A percentile compares a stretch with the other conserved stretches of the same genome.
phyloP scores from a whole-genome alignment of 1,140 invertebrate genomes.

The Ostrea edulis region DNA sequence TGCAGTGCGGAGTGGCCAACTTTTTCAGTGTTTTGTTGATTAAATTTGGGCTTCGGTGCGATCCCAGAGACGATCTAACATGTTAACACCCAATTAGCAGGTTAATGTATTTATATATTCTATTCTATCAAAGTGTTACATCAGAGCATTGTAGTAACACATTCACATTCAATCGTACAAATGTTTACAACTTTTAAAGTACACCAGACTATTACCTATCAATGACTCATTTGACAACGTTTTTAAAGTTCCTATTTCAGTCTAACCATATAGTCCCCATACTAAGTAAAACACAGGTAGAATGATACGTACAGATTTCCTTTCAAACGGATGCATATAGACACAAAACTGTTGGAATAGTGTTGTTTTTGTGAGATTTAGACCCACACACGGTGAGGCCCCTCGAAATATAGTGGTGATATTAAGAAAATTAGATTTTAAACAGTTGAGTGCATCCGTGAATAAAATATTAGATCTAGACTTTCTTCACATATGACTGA shows the following conservation, averaged over 20 bases:
- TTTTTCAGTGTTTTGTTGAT: neutral
- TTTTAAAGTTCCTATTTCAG: neutral
- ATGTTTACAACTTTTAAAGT: conserved; percentile 34
- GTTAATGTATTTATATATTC: conserved; percentile 38
- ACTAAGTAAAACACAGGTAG: no score
- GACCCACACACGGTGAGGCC: no score
- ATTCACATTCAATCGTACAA: conserved; percentile 5
- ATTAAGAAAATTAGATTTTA: no score
- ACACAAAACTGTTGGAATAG: no score
- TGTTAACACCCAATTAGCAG: conserved; percentile 13
- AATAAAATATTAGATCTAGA: no score
- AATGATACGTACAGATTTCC: no score
- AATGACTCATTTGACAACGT: neutral
- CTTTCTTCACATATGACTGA: no score
- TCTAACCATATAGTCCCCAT: neutral
- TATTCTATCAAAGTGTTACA: conserved; percentile 35
- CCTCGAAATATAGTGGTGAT: no score
- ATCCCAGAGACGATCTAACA: conserved; percentile 8
- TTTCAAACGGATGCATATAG: no score
- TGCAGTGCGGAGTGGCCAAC: conserved; percentile 1
- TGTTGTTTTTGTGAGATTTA: no score
- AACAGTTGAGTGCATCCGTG: no score
- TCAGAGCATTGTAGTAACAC: conserved; percentile 8
- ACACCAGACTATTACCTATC: neutral
- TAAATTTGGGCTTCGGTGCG: conserved; percentile 16